A percentile compares a stretch with the other conserved stretches of the same genome.
phyloP scores from a whole-genome alignment of 1,140 invertebrate genomes.

The Centruroides vittatus region DNA sequence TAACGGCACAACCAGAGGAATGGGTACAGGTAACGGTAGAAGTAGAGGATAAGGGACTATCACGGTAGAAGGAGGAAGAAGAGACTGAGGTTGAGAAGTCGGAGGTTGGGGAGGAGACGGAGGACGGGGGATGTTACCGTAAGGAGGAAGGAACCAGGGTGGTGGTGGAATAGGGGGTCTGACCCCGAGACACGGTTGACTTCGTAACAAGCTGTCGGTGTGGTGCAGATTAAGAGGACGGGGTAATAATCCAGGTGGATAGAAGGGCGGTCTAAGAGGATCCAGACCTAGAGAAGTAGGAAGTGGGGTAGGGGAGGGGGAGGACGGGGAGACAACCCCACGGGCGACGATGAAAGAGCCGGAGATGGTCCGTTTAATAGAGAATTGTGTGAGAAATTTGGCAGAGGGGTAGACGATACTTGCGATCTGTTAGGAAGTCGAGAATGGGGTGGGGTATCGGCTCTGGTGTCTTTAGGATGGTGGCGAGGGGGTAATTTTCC shows the following conservation, averaged over 20 bases:
- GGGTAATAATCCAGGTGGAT: neutral
- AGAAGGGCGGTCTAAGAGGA: neutral
- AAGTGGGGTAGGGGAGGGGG: constrained; percentile 24
- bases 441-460: no score
- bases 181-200: neutral
- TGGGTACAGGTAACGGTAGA: constrained; percentile 13
- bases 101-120: neutral
- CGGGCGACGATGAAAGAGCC: neutral
- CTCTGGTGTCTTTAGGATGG: no score
- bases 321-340: constrained; percentile 33
- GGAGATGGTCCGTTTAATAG: neutral
- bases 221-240: neutral
- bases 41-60: constrained; percentile 14
- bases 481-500: no score
- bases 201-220: neutral
- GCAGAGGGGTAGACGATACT: neutral
- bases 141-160: no score
- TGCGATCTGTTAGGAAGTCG: neutral
- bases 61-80: constrained; percentile 12
- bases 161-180: neutral
- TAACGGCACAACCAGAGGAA: constrained; percentile 11
- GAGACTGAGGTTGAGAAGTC: neutral
- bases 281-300: constrained; percentile 21
- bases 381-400: neutral
- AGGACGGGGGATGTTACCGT: neutral